phyloP scores from a whole-genome alignment of 2,113 vertebrate species.

The Plecturocebus donacophilus region DNA sequence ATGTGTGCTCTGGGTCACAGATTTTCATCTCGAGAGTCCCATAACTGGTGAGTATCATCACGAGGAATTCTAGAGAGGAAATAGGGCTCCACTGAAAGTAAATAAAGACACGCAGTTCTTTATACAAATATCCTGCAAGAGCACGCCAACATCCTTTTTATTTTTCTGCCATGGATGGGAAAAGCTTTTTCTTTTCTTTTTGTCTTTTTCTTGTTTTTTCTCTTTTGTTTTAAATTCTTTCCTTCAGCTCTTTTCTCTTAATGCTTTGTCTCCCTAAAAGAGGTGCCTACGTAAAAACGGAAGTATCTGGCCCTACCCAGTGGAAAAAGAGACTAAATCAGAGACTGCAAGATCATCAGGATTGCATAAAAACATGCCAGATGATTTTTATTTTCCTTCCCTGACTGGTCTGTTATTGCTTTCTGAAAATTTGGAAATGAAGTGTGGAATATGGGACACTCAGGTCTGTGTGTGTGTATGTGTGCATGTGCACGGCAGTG shows the following conservation, averaged over 20 bases:
- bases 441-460: neutral
- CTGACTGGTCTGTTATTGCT: neutral
- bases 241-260: neutral
- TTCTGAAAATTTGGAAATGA: neutral
- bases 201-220: neutral
- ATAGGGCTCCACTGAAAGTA: conserved; percentile 19
- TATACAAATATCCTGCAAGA: conserved; percentile 51
- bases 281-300: accelerated
- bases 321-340: neutral
- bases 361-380: neutral
- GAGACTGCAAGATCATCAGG: neutral
- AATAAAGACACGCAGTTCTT: conserved; percentile 55
- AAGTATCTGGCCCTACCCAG: neutral
- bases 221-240: neutral
- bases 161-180: neutral
- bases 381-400: conserved; percentile 3
- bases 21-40: neutral
- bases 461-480: neutral
- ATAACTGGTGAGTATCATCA: neutral
- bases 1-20: no score
- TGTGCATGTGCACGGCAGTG: neutral
- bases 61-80: conserved; percentile 50
- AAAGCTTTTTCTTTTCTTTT: accelerated
- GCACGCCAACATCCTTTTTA: neutral
- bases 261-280: neutral